Conservation (phyloP, 2,888 invertebrate genomes). For the Dynastes tityus region DNA sequence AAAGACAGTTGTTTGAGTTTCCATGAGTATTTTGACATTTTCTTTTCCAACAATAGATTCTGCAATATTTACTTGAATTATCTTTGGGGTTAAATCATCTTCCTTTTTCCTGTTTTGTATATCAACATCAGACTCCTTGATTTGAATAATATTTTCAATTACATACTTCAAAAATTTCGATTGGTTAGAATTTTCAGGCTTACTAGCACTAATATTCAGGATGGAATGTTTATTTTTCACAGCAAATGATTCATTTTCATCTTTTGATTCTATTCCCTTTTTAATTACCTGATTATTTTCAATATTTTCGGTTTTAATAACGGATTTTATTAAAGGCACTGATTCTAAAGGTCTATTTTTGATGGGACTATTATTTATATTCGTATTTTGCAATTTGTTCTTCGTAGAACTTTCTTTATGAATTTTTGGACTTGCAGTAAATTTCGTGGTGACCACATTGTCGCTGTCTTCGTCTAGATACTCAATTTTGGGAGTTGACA, state of each 20-base stretch:
- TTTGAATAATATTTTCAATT: constrained; percentile 14
- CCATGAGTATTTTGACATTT: not conserved
- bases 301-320: too few relatives aligned
- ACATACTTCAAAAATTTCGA: constrained; percentile 1
- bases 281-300: too few relatives aligned
- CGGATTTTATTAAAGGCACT: not conserved
- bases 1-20: not conserved
- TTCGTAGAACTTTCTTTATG: not conserved
- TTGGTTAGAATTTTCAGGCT: not conserved
- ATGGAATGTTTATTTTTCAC: constrained; percentile 16
- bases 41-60: not conserved
- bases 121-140: not conserved
- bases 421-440: not conserved
- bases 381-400: too few relatives aligned
- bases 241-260: not conserved
- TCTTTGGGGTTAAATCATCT: too few relatives aligned
- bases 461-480: not conserved
- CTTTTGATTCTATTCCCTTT: too few relatives aligned
- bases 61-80: not conserved
- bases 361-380: too few relatives aligned
- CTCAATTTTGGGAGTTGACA: not conserved
- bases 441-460: not conserved
- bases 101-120: too few relatives aligned
- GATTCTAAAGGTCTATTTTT: not conserved
- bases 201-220: constrained; percentile 2